These are phyloP conservation scores for Branchellion lobata DNA, from an alignment of 2,888 invertebrate species.

Conservation along the genomic window DNA sequence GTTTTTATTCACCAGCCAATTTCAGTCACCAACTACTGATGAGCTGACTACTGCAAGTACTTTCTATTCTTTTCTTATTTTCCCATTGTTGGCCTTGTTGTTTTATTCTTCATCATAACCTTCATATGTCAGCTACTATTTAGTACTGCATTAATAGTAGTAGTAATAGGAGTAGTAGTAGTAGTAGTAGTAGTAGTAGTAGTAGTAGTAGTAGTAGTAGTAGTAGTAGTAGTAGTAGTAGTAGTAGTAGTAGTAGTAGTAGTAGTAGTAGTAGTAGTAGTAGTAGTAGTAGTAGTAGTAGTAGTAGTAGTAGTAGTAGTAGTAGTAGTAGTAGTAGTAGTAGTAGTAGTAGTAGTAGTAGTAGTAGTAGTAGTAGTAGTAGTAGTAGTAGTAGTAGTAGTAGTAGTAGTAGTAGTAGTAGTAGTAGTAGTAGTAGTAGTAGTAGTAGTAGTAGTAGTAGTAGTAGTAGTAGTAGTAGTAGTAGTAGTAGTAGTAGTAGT, in stretches of 20 bases:
- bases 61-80: too few relatives aligned
- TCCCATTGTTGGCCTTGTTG: too few relatives aligned
- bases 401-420: slow-evolving; percentile 31
- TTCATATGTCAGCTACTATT: too few relatives aligned
- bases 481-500: too few relatives aligned
- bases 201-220: slow-evolving; percentile 29
- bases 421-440: not conserved
- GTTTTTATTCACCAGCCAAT: too few relatives aligned
- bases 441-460: too few relatives aligned
- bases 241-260: slow-evolving; percentile 1
- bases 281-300: slow-evolving; percentile 41
- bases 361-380: slow-evolving; percentile 47
- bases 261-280: not conserved
- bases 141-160: too few relatives aligned
- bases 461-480: too few relatives aligned
- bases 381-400: slow-evolving; percentile 46
- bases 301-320: slow-evolving; percentile 48
- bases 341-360: slow-evolving; percentile 47
- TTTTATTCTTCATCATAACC: too few relatives aligned
- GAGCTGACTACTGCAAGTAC: too few relatives aligned
- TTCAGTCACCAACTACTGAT: too few relatives aligned
- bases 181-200: slow-evolving; percentile 27
- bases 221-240: slow-evolving; percentile 20
- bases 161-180: not conserved
- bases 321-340: slow-evolving; percentile 48